Percentiles rank a stretch among this genome's conserved stretches.
phyloP scores from a whole-genome alignment of 64 coral and sea anemone genomes.

The Dendrophyllia cribrosa region DNA sequence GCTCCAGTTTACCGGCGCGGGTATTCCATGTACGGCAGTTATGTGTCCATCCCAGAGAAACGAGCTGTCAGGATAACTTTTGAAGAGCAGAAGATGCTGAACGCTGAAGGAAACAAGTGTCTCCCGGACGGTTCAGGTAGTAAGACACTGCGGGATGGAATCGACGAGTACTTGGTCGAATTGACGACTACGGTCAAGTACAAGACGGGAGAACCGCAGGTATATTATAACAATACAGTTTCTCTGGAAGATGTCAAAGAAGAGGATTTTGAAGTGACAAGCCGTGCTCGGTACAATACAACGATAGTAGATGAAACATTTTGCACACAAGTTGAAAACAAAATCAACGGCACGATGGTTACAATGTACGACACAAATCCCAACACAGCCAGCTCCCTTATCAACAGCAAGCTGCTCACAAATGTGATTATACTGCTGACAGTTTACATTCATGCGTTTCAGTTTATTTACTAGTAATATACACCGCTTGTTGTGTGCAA shows the following conservation, averaged over 20 bases:
- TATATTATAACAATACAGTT: not conserved
- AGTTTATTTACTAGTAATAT: not conserved
- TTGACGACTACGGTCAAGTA: not conserved
- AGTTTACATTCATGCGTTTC: not conserved
- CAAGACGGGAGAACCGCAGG: not conserved
- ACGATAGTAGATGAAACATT: not conserved
- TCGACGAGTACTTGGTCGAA: not conserved
- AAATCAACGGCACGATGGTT: constrained; percentile 13
- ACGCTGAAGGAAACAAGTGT: not conserved
- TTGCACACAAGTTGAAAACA: constrained; percentile 23
- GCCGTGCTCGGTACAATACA: constrained; percentile 4
- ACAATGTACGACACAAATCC: constrained; percentile 42
- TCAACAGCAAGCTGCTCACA: not conserved
- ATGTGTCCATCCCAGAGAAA: not conserved
- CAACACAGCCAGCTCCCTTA: not conserved
- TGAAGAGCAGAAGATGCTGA: not conserved
- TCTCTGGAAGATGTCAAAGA: not conserved
- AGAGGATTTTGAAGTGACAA: constrained; percentile 15
- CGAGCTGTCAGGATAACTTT: not conserved
- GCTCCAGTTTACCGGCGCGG: not conserved
- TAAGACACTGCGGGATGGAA: not conserved
- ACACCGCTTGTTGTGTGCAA: no score
- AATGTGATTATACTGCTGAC: not conserved
- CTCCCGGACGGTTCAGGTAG: not conserved
- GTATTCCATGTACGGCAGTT: not conserved